A percentile compares a stretch with the other conserved stretches of the same genome.
These are phyloP conservation scores for Mythimna vitellina DNA, from an alignment of 2,888 invertebrate genomes.

Conservation along the genomic window DNA sequence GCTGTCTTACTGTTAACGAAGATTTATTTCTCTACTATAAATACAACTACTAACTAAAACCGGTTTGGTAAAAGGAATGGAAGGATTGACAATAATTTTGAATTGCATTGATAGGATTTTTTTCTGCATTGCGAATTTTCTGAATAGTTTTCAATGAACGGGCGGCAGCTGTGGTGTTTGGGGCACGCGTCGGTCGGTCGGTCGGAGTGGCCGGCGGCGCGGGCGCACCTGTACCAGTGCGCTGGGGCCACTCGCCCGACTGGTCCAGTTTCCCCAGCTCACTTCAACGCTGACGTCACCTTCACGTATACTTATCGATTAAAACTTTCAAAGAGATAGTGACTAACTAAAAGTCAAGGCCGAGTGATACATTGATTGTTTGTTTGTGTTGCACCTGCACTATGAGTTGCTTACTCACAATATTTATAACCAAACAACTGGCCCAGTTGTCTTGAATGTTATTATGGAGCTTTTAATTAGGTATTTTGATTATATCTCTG, in stretches of 20 bases:
- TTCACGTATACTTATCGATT: constrained; percentile 52
- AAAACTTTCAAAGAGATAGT: constrained; percentile 64
- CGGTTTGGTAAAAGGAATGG: constrained; percentile 1
- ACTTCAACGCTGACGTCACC: constrained; percentile 67
- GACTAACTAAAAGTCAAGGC: constrained; percentile 67
- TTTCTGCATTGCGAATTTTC: constrained; percentile 46
- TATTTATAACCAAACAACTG: constrained; percentile 10
- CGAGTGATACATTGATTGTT: constrained; percentile 44
- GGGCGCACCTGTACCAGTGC: constrained; percentile 73
- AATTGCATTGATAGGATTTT: constrained; percentile 35
- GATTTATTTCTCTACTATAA: constrained; percentile 20
- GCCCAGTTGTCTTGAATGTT: constrained; percentile 21
- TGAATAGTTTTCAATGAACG: constrained; percentile 65
- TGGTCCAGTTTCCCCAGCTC: constrained; percentile 67
- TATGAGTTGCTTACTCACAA: constrained; percentile 33
- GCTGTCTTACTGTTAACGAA: constrained; percentile 24
- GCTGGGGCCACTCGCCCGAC: constrained; percentile 66
- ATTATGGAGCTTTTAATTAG: constrained; percentile 12
- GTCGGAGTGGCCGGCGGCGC: constrained; percentile 25
- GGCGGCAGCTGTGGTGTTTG: constrained; percentile 62
- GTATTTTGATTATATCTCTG: constrained; percentile 19
- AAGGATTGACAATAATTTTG: constrained; percentile 15
- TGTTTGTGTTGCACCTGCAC: constrained; percentile 52
- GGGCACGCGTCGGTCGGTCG: constrained; percentile 68
- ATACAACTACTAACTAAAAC: constrained; percentile 8